phyloP scores from a whole-genome alignment of 2,797 vertebrate genomes.

The Okamejei kenojei region DNA sequence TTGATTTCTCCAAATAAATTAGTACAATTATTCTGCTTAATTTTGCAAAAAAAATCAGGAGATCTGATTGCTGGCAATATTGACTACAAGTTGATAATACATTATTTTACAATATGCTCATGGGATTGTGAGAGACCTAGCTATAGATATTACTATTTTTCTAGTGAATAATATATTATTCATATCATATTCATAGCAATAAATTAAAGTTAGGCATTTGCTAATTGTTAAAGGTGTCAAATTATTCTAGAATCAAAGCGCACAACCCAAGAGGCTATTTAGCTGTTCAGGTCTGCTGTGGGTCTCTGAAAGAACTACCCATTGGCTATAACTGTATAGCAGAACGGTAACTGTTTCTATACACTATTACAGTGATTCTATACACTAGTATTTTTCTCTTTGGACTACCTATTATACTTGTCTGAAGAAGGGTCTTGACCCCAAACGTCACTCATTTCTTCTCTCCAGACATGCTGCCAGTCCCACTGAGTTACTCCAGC shows the following conservation, averaged over 20 bases:
- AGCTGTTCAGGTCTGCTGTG: neutral
- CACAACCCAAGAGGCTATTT: neutral
- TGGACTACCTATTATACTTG: no score
- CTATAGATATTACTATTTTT: no score
- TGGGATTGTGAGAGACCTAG: no score
- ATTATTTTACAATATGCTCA: neutral
- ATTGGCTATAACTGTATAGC: no score
- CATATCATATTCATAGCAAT: neutral
- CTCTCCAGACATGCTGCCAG: no score
- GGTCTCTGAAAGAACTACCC: neutral
- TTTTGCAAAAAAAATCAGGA: neutral
- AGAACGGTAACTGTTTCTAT: no score
- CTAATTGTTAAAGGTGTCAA: neutral
- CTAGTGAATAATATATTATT: neutral
- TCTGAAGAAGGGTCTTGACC: no score
- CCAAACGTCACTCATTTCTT: no score
- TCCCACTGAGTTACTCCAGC: no score
- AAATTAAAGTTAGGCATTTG: neutral
- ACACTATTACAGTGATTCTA: no score
- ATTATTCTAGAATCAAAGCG: neutral
- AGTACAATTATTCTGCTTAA: neutral
- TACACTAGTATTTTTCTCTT: no score
- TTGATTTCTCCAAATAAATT: neutral
- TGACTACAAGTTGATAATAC: neutral
- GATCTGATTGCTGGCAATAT: neutral